Base-by-base conservation (phyloP, 2,113 vertebrate genomes). In the Pycnonotus jocosus region DNA sequence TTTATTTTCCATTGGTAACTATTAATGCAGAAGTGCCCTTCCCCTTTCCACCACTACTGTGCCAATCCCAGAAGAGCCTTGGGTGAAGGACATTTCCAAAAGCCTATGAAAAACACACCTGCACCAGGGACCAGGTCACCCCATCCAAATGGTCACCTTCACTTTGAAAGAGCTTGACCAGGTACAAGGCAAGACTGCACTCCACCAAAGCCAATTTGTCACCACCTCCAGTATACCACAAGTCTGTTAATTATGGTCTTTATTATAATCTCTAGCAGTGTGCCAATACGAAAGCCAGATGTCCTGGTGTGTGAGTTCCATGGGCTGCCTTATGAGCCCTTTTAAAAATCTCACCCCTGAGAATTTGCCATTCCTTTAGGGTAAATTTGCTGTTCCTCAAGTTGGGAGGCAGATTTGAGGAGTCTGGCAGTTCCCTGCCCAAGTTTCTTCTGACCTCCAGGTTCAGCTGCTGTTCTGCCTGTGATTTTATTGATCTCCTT, bases 401-500 rank as follows among this genome's bases (percentile, higher is more conserved):
- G 15, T 28, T 0, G 0, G 33, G 40, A 82, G 31, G 50, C 56
- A 78, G 56, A 62, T 78, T 18, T 87, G 62, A 81, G 12, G 48
- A 76, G 65, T 54, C 37, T 85, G 58, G 30, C 88, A 72, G 58
- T 73, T 79, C n/a, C 23, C 44, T 83, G 58, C 77, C 25, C 2
- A 5, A 70, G 42, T 38, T 83, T 70, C 47, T 66, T 64, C 56
- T 74, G 86, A 66, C 47, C 80, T 81, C 69, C 58, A 35, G 54
- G 72, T 51, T 85, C 2, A 10, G 82, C 68, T 86, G 50, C 40
- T 81, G 28, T 80, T 58, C 88, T 62, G 56, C 47, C 72, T 28
- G 10, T 66, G 72, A 77, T 88, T 88, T 81, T 78, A 95, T 92
- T 81, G 88, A 92, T 94, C 51, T 90, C 56, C 44, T 93, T 83